Evolutionary conservation across 2,888 invertebrate species (phyloP).

Genomic region (Vanessa cardui): DNA sequence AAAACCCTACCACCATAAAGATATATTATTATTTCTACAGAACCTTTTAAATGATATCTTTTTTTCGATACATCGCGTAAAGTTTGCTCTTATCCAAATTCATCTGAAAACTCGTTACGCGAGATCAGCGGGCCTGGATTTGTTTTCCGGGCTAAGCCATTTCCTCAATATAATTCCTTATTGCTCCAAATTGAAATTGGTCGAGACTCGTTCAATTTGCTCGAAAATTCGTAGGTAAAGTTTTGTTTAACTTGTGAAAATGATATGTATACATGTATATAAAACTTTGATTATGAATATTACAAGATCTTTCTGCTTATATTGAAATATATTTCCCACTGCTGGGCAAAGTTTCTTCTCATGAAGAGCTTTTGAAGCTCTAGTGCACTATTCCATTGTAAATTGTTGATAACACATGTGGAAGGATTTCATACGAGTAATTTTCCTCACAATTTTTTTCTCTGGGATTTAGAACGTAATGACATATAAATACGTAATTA

Average conservation of each 20-base stretch:
- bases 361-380: too few species aligned
- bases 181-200: constrained; percentile 52
- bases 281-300: not conserved
- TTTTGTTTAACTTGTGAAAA: constrained; percentile 1
- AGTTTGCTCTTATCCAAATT: constrained; percentile 43
- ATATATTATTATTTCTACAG: not conserved
- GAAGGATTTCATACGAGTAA: too few species aligned
- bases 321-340: too few species aligned
- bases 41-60: constrained; percentile 15
- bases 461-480: too few species aligned
- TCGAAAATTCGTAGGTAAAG: constrained; percentile 8
- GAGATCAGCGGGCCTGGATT: constrained; percentile 47
- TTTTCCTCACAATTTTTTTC: too few species aligned
- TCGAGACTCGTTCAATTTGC: constrained; percentile 16
- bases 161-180: constrained; percentile 50
- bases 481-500: too few species aligned
- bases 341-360: too few species aligned
- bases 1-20: too few species aligned
- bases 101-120: constrained; percentile 44
- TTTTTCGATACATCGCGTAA: constrained; percentile 25
- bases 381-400: too few species aligned
- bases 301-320: not conserved
- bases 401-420: too few species aligned
- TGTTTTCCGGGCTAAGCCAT: constrained; percentile 47
- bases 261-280: not conserved